A percentile compares a stretch with the other conserved stretches of the same genome.
phyloP scores from a whole-genome alignment of 1,140 invertebrate species.

The Bombus haemorrhoidalis region DNA sequence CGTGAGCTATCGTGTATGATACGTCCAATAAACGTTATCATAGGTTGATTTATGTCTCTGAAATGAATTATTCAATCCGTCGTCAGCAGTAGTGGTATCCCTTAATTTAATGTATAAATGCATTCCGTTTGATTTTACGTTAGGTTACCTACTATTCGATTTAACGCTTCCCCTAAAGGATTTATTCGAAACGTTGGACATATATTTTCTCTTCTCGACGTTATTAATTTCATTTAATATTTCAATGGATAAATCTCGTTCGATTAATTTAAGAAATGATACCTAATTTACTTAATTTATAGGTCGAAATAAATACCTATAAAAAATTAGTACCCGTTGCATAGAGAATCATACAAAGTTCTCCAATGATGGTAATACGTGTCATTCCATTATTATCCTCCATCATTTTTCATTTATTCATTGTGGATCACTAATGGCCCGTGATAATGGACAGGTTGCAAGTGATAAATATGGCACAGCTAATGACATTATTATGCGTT shows the following conservation, averaged over 20 bases:
- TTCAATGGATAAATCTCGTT: background rate
- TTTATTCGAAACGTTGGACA: background rate
- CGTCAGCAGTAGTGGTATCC: no score
- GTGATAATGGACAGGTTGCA: background rate
- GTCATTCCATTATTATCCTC: background rate
- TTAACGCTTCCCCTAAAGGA: background rate
- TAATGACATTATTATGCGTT: conserved; percentile 1
- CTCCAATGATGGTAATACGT: background rate
- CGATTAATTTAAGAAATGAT: background rate
- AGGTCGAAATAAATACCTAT: background rate
- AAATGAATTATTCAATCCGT: conserved; percentile 1
- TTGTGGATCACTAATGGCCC: background rate
- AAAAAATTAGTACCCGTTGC: background rate
- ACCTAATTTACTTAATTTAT: background rate
- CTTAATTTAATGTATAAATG: background rate
- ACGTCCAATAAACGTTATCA: background rate
- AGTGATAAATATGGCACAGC: background rate
- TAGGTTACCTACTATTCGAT: no score
- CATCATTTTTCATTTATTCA: conserved; percentile 12
- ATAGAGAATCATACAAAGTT: background rate
- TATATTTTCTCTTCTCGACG: background rate
- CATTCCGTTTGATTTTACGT: background rate
- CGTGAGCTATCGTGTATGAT: background rate
- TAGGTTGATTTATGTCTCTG: conserved; percentile 3
- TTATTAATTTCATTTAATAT: background rate